Conservation (phyloP, 2,113 vertebrate genomes). For the Actenoides hombroni region DNA sequence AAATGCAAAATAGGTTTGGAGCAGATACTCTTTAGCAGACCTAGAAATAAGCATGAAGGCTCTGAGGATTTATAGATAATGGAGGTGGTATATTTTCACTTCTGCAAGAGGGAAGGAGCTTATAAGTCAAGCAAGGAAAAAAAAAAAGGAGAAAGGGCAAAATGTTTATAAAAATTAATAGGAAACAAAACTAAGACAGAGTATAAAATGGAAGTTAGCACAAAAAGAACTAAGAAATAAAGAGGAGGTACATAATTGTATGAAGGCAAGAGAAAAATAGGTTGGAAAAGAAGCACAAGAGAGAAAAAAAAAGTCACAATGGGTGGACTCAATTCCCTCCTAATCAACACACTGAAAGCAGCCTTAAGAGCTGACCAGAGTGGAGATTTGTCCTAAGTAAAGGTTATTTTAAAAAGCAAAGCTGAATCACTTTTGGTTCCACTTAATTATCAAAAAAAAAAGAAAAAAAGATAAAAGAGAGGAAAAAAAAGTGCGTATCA, state of each 20-base stretch:
- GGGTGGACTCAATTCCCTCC: background rate
- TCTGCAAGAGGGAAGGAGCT: background rate
- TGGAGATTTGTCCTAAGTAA: background rate
- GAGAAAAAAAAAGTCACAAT: background rate
- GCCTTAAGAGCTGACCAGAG: background rate
- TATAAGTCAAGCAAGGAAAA: background rate
- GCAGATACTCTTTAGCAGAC: background rate
- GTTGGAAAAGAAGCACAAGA: background rate
- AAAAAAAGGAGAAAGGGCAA: background rate
- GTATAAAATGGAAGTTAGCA: background rate
- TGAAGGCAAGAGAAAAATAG: background rate
- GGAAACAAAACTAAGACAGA: background rate
- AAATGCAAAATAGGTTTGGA: background rate
- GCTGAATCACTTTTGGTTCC: background rate
- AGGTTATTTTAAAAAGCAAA: constrained; percentile 22
- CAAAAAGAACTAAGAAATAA: background rate
- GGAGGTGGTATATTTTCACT: background rate
- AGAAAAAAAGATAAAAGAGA: fast-evolving
- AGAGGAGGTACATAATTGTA: background rate
- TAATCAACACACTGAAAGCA: background rate
- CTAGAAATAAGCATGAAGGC: background rate
- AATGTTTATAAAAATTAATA: background rate
- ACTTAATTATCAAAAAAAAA: background rate
- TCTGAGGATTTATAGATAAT: background rate
- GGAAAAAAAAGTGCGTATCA: background rate